Evolutionary conservation across 2,797 vertebrate species (phyloP).

Genomic region (Neosalanx taihuensis): DNA sequence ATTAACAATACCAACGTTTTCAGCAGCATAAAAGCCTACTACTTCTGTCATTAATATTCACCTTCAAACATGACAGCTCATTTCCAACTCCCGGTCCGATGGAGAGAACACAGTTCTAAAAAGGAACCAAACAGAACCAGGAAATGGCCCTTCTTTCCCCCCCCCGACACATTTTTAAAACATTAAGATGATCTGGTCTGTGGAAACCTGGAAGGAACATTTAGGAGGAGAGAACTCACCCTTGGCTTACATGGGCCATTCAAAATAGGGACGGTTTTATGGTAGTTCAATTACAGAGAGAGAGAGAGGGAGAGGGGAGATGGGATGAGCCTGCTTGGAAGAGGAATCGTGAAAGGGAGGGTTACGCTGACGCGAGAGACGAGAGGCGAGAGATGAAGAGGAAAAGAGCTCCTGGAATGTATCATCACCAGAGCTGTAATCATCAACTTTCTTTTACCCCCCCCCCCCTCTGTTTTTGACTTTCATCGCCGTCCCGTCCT

Average conservation of each 20-base stretch:
- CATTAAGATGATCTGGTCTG: not conserved
- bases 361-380: not conserved
- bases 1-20: too few relatives aligned
- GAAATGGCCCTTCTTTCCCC: not conserved
- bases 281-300: not conserved
- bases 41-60: too few relatives aligned
- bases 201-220: not conserved
- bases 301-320: not conserved
- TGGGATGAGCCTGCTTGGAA: not conserved
- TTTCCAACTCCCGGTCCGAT: not conserved
- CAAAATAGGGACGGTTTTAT: not conserved
- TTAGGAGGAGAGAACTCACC: not conserved
- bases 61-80: not conserved
- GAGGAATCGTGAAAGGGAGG: not conserved
- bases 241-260: not conserved
- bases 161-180: not conserved
- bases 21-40: too few relatives aligned
- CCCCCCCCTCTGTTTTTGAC: not conserved
- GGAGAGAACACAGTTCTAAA: not conserved
- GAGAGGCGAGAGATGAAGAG: not conserved
- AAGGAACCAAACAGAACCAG: not conserved
- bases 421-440: not conserved
- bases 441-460: not conserved
- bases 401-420: not conserved
- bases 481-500: not conserved